phyloP scores from a whole-genome alignment of 2,888 invertebrate genomes.

The Rhogogaster chlorosoma region DNA sequence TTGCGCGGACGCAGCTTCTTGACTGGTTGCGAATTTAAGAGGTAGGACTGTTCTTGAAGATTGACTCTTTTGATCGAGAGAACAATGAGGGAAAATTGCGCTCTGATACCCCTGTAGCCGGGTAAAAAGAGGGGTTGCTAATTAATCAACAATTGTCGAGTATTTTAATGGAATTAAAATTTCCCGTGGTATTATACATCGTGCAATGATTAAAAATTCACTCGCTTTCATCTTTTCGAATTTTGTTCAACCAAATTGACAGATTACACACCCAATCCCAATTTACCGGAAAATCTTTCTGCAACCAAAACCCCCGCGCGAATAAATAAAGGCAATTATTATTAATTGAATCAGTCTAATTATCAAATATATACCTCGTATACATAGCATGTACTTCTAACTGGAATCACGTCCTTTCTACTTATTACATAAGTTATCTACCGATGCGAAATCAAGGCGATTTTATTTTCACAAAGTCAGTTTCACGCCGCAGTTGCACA shows the following conservation, averaged over 20 bases:
- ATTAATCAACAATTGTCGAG: slow-evolving; percentile 31
- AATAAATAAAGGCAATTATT: background rate
- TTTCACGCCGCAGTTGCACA: background rate
- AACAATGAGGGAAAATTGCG: slow-evolving; percentile 8
- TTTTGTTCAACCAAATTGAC: background rate
- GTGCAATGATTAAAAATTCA: slow-evolving; percentile 7
- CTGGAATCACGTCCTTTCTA: background rate
- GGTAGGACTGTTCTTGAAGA: background rate
- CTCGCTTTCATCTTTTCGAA: background rate
- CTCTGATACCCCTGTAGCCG: background rate
- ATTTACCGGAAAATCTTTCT: slow-evolving; percentile 29
- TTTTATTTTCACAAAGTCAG: background rate
- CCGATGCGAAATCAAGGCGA: background rate
- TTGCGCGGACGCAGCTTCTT: slow-evolving; percentile 11
- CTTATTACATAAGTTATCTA: background rate
- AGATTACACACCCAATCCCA: background rate
- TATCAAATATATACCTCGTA: background rate
- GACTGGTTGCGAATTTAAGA: slow-evolving; percentile 20
- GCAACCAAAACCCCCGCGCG: background rate
- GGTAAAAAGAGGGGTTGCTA: background rate
- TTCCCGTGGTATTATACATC: background rate
- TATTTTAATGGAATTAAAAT: background rate
- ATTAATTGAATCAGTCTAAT: slow-evolving; percentile 14
- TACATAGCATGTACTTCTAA: background rate
- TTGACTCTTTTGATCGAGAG: slow-evolving; percentile 25